Evolutionary conservation across 2,113 vertebrate genomes (phyloP).

Genomic region (Plestiodon gilberti): DNA sequence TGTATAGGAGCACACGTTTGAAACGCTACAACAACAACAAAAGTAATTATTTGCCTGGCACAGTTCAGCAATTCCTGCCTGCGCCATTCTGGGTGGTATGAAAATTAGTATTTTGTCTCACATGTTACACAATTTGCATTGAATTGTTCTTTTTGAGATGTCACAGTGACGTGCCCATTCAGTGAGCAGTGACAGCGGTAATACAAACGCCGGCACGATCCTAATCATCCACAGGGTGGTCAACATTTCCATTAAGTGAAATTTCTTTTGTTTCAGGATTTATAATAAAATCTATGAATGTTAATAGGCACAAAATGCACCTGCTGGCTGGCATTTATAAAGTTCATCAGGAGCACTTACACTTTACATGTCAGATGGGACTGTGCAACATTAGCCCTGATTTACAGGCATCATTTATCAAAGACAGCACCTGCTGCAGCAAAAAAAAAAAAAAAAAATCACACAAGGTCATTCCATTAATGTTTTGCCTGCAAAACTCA

Average conservation of each 20-base stretch:
- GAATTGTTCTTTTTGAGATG: background rate
- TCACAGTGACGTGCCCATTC: background rate
- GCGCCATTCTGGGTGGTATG: background rate
- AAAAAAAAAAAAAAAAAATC: slow-evolving; percentile 42
- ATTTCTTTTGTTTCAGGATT: slow-evolving; percentile 45
- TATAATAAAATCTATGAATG: slow-evolving; percentile 51
- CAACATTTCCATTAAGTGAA: slow-evolving; percentile 33
- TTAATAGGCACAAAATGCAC: slow-evolving; percentile 45
- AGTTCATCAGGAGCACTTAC: slow-evolving; percentile 69
- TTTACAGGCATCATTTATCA: slow-evolving; percentile 69
- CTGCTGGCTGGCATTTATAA: slow-evolving; percentile 68
- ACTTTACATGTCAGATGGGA: slow-evolving; percentile 59
- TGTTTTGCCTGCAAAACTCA: background rate
- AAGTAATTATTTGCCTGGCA: background rate
- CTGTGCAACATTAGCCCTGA: slow-evolving; percentile 41
- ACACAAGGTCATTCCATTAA: slow-evolving; percentile 54
- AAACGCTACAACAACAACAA: background rate
- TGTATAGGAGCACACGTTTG: background rate
- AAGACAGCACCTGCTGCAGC: slow-evolving; percentile 43
- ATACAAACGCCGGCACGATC: background rate
- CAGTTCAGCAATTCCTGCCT: background rate
- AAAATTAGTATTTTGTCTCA: background rate
- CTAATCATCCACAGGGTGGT: slow-evolving; percentile 22
- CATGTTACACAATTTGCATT: slow-evolving; percentile 11
- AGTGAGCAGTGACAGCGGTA: background rate